Evolutionary conservation across 2,888 invertebrate species (phyloP), one percentile per base, ranked within the genome.

Genomic region (Seladonia tumulorum): DNA sequence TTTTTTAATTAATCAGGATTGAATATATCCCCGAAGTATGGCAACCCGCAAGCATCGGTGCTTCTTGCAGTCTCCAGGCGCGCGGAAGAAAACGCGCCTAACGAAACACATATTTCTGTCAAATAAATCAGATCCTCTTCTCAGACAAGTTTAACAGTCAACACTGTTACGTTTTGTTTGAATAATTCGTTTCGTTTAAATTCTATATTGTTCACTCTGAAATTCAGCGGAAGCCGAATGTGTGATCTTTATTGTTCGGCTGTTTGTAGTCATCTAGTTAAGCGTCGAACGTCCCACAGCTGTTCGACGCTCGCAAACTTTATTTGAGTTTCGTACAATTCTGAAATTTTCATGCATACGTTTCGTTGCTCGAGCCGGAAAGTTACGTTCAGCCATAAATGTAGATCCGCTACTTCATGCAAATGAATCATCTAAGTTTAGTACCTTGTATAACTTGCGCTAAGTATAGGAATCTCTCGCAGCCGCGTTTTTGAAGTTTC

Each of bases 351-450:
- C 35, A 18, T 39, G 77, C 77, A 77, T 39, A 63, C 63, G 72
- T 79, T 53, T 49, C 60, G 72, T 73, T 45, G 49, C 49, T n/a
- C 60, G 42, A 35, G 25, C 39, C n/a, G n/a, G 53, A 76, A 76
- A 60, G 53, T 83, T 80, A 71, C 22, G 22, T 39, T 35, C 25
- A 22, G 22, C 29, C 81, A 53, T 70, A 49, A 75, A 81, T 63
- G 45, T 71, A 60, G 71, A 78, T 75, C 73, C n/a, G 71, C 42
- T 72, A 63, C 60, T 25, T 42, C 42, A 71, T 66, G 81, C 60
- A 71, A 82, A 84, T 82, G 82, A 82, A 82, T 84, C 78, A 71
- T 76, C 76, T 49, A 63, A 77, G 76, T 63, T 83, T 35, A 73
- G 76, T 66, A 74, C 68, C 70, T 75, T 75, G 71, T 71, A 60